Evolutionary conservation across 2,888 invertebrate species (phyloP).

Genomic region (Esperia sulphurella): DNA sequence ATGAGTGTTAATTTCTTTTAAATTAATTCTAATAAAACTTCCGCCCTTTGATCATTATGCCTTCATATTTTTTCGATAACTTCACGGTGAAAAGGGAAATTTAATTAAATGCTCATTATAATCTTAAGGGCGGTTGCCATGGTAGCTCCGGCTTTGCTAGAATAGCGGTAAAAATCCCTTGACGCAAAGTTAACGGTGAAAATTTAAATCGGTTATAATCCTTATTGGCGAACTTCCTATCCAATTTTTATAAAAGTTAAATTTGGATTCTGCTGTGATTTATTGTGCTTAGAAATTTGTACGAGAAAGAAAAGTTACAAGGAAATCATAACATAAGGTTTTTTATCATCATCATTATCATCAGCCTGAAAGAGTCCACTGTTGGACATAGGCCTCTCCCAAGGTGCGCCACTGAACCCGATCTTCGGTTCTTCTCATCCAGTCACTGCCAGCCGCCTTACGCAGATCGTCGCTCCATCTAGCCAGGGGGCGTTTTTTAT

Average conservation of each 20-base stretch:
- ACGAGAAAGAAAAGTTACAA: too few species aligned
- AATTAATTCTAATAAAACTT: conserved; percentile 11
- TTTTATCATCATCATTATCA: too few species aligned
- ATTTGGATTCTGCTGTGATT: too few species aligned
- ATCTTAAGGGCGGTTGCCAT: not conserved
- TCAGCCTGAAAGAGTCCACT: too few species aligned
- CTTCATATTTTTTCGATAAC: conserved; percentile 12
- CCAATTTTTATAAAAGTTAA: not conserved
- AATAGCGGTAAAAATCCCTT: not conserved
- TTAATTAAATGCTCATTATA: conserved; percentile 17
- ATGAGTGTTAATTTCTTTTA: conserved; percentile 9
- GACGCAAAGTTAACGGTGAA: conserved; percentile 1
- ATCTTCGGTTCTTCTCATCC: too few species aligned
- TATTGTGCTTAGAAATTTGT: too few species aligned
- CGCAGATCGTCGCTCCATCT: too few species aligned
- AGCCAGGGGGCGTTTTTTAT: too few species aligned
- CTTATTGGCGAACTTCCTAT: not conserved
- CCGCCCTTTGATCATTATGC: conserved; percentile 11
- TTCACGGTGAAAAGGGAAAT: conserved; percentile 5
- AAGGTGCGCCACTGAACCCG: too few species aligned
- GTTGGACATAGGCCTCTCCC: too few species aligned
- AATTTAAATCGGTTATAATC: not conserved
- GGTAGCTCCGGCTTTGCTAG: not conserved
- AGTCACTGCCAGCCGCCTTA: too few species aligned
- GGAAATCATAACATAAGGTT: too few species aligned